Base-by-base conservation (phyloP, 2,888 invertebrate genomes). In the Hydropsyche betteni region DNA sequence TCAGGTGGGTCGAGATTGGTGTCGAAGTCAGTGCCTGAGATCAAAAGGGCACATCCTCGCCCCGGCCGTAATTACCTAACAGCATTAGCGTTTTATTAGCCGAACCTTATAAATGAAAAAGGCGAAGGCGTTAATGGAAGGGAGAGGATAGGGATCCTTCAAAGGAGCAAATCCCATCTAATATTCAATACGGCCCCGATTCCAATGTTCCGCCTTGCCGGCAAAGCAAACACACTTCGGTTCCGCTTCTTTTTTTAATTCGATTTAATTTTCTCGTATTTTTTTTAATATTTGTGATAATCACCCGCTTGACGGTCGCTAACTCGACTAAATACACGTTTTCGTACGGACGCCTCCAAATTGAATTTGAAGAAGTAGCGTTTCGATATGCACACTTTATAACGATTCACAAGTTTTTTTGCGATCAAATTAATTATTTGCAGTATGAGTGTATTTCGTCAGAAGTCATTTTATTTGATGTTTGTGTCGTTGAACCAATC, bases 21-120 rank as follows among this genome's bases (percentile, higher is more conserved):
- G 72, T 72, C 72, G 72, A 61, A 72, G 55, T 38, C 44, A 44
- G 44, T 44, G 44, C 36, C 24, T 24, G 38, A 72, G 72, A 72
- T 72, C 72, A 72, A 72, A 72, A 72, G 72, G 61, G 36, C 51
- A 36, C 44, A 34, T 44, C 69, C 44, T 44, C 44, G 34, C 64
- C 36, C 61, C 61, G 58, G 36, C 55, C 58, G 72, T 72, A 72
- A 72, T 72, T 72, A 72, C 72, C 72, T 72, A 72, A 72, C 72
- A 72, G 72, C 61, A 61, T 72, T 72, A 72, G 58, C 72, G 72
- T 72, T 72, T 72, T 72, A 72, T 72, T 72, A 72, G 72, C 72
- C 72, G 72, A 72, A 72, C 72, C 72, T 72, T 72, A 72, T 72
- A 72, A 72, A 72, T 72, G 72, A 72, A 72, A 72, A 72, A 72